Conservation (phyloP, 2,113 vertebrate species). For the Cepphus grylle region DNA sequence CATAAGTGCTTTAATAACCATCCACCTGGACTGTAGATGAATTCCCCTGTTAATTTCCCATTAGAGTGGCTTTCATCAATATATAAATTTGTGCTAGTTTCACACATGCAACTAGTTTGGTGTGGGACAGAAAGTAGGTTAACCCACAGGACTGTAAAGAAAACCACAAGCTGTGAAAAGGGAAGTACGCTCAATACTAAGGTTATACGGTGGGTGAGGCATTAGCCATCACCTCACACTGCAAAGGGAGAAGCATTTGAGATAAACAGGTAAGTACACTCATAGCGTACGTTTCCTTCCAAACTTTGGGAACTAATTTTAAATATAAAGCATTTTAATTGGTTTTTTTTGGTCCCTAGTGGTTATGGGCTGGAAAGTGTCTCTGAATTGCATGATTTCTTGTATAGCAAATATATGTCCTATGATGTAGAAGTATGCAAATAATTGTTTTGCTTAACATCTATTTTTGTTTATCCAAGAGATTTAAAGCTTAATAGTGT, state of each 20-base stretch:
- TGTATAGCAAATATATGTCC: background rate
- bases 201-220: background rate
- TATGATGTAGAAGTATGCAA: background rate
- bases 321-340: background rate
- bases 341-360: background rate
- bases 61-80: conserved; percentile 1
- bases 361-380: background rate
- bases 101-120: background rate
- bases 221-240: background rate
- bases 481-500: background rate
- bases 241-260: background rate
- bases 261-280: background rate
- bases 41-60: background rate
- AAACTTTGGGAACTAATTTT: background rate
- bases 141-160: background rate
- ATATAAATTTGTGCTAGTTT: background rate
- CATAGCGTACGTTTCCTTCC: background rate
- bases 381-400: background rate
- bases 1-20: conserved; percentile 4
- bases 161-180: background rate
- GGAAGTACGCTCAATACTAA: background rate
- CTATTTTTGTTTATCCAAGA: background rate
- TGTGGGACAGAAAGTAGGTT: background rate
- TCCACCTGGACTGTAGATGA: background rate
- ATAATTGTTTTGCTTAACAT: background rate